These are phyloP conservation scores for Psilopogon haemacephalus DNA, from an alignment of 2,113 vertebrate species.

Conservation along the genomic window DNA sequence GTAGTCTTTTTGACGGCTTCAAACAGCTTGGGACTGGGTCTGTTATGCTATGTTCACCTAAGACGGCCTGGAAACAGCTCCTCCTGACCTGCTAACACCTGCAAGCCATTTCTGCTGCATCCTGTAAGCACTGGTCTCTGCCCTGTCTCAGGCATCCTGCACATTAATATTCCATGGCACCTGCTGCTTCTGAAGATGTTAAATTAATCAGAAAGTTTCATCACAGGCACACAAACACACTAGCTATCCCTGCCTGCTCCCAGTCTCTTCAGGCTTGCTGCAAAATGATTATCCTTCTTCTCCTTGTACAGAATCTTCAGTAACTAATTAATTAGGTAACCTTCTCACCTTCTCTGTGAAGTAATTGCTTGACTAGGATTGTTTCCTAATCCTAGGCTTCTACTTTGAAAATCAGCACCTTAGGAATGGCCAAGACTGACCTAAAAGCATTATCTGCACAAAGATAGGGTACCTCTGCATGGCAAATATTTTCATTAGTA, in stretches of 20 bases:
- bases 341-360: neutral
- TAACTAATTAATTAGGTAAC: neutral
- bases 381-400: neutral
- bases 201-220: neutral
- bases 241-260: neutral
- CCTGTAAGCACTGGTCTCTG: accelerated
- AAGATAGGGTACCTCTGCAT: neutral
- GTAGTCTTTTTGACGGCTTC: neutral
- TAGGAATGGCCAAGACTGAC: neutral
- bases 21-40: neutral
- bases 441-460: neutral
- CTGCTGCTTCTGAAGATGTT: neutral
- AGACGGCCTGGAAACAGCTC: too few species aligned
- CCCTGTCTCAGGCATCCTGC: neutral
- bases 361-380: neutral
- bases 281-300: neutral
- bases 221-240: neutral
- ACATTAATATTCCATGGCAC: neutral
- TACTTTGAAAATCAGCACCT: neutral
- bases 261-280: neutral
- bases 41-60: neutral
- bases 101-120: neutral
- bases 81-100: neutral
- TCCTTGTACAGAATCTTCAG: neutral
- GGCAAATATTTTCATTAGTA: neutral